A percentile compares a stretch with the other conserved stretches of the same genome.
These are phyloP conservation scores for Manis crassicaudata DNA, from an alignment of 2,797 vertebrate species.

Conservation along the genomic window DNA sequence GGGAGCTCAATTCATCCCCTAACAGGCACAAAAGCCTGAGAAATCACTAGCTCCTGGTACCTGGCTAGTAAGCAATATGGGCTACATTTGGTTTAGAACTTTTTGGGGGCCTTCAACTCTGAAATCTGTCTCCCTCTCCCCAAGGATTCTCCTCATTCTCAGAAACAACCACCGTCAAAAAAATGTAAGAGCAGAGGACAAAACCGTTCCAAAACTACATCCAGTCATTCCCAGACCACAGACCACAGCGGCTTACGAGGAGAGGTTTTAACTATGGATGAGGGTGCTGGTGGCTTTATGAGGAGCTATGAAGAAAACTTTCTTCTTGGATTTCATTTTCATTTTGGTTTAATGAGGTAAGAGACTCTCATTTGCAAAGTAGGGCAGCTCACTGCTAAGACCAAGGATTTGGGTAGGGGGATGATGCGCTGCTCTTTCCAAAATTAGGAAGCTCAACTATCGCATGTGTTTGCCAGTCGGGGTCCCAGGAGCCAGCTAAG, in stretches of 20 bases:
- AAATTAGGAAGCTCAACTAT: not conserved
- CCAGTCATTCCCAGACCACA: not conserved
- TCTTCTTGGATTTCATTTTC: conserved; percentile 44
- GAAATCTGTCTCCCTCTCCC: not conserved
- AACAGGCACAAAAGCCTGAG: not conserved
- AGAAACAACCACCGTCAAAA: not conserved
- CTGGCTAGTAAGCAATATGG: not conserved
- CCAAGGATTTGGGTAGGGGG: conserved; percentile 25
- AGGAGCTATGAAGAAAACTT: conserved; percentile 25
- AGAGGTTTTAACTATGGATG: not conserved
- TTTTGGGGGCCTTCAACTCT: not conserved
- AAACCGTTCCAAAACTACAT: not conserved
- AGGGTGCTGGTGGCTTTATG: not conserved
- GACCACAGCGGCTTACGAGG: not conserved
- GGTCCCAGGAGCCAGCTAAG: not conserved
- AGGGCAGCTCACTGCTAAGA: conserved; percentile 55
- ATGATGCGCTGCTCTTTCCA: not conserved
- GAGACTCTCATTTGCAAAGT: conserved; percentile 48
- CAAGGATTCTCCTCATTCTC: not conserved
- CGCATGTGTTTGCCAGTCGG: not conserved
- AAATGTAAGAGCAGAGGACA: not conserved
- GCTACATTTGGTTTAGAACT: not conserved
- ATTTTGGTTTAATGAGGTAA: conserved; percentile 57
- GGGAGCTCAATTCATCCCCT: not conserved
- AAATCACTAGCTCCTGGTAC: not conserved